Evolutionary conservation across 2,888 invertebrate species (phyloP), one percentile per base, ranked within the genome.

Genomic region (Synanthedon myopaeformis): DNA sequence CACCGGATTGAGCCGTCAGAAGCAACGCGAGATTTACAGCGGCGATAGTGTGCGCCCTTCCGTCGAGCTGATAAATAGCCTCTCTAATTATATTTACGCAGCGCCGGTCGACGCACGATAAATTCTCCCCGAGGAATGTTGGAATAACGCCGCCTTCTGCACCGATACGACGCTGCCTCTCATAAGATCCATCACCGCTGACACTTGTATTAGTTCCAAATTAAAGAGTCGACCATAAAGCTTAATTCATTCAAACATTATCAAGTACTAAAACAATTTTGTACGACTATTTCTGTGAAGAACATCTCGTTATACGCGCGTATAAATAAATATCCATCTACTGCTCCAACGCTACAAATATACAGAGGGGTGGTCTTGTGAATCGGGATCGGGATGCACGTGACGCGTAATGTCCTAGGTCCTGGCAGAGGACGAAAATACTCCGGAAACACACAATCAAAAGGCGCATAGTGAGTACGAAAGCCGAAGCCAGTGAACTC

Each of bases 11-110:
- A 86, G 81, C 73, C 79, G 81, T 85, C 84, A 74, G 72, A 71
- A 70, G 67, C 68, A 66, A 66, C 64, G 63, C 59, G 66, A 84
- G 84, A 85, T 85, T 84, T 81, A 86, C 79, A 64, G 74, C 76
- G 65, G 70, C 74, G 82, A 84, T 82, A 79, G 73, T 70, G 71
- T 68, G 79, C 76, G 81, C 82, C 81, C 84, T 82, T 84, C 84
- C 83, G 79, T 76, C 74, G 78, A 66, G 65, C 82, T 84, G 84
- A 86, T 83, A 84, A 83, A 86, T 85, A 77, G 82, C 79, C 77
- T 70, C 80, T 84, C 80, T 86, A 85, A 86, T 86, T 86, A 86
- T 86, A 86, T 85, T 86, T 85, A 87, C 85, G 82, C 81, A 77
- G 82, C 78, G 80, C 77, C 81, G 73, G 72, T 67, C 77, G 80